phyloP scores from a whole-genome alignment of 1,140 invertebrate genomes.

The Macrostomum lignano region DNA sequence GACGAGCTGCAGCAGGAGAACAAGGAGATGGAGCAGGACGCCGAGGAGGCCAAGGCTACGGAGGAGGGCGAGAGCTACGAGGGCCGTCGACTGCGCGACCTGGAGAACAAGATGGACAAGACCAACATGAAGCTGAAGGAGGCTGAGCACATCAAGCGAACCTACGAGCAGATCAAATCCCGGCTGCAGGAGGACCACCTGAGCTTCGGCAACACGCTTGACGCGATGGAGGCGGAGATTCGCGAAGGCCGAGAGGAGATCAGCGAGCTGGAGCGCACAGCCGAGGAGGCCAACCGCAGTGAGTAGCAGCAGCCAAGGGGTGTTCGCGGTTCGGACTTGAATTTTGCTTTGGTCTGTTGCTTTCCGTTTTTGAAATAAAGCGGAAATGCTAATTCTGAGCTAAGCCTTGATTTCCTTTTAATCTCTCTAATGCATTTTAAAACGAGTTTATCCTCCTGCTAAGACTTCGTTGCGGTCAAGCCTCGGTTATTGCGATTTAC shows the following conservation, averaged over 20 bases:
- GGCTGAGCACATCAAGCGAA: conserved; percentile 24
- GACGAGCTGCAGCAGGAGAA: conserved; percentile 19
- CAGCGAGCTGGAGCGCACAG: conserved; percentile 17
- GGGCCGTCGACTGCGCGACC: conserved; percentile 21
- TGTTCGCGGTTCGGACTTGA: too few relatives aligned
- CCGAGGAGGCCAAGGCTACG: conserved; percentile 17
- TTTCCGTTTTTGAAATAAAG: too few relatives aligned
- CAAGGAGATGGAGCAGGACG: conserved; percentile 22
- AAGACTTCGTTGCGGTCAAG: too few relatives aligned
- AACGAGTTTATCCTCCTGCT: too few relatives aligned
- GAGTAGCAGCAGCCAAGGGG: too few relatives aligned
- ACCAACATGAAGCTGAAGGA: conserved; percentile 26
- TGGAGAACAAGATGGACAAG: conserved; percentile 28
- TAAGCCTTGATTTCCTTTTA: too few relatives aligned
- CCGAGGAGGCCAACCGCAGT: conserved; percentile 22
- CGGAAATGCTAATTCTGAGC: too few relatives aligned
- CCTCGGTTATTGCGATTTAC: too few relatives aligned
- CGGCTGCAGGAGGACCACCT: conserved; percentile 17
- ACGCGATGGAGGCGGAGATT: conserved; percentile 18
- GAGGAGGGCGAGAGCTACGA: conserved; percentile 23
- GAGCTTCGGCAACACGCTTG: conserved; percentile 14
- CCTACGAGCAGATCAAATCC: conserved; percentile 24
- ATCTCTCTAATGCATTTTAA: too few relatives aligned
- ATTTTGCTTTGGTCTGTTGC: too few relatives aligned
- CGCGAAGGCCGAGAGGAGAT: conserved; percentile 10